Conservation (phyloP, 2,113 vertebrate species). For the Halcyon senegalensis region DNA sequence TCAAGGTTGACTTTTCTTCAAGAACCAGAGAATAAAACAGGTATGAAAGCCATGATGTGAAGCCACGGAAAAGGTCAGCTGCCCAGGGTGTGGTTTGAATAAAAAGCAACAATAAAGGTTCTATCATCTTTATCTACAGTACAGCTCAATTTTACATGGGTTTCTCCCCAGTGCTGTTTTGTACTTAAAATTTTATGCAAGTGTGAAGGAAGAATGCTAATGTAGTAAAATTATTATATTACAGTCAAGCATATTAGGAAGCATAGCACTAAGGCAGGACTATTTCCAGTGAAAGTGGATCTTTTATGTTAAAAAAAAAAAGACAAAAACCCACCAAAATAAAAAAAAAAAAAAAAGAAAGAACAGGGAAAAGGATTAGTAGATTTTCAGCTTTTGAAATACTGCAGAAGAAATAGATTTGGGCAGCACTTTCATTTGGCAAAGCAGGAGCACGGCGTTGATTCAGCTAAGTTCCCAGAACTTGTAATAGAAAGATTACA, state of each 20-base stretch:
- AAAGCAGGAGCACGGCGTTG: background rate
- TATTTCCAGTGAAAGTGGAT: background rate
- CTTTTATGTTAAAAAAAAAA: background rate
- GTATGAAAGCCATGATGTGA: background rate
- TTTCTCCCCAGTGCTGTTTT: background rate
- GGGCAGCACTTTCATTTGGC: background rate
- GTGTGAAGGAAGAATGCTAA: background rate
- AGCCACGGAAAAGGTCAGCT: background rate
- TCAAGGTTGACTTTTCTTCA: background rate
- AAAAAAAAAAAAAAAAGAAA: background rate
- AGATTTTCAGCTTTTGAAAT: background rate
- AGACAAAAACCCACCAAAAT: background rate
- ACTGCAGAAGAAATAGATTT: background rate
- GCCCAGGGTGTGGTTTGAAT: background rate
- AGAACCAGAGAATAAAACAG: background rate
- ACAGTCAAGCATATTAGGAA: background rate
- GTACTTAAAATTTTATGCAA: slow-evolving; percentile 6
- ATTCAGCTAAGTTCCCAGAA: background rate
- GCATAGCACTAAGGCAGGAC: background rate
- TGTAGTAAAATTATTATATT: slow-evolving; percentile 23
- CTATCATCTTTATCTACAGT: background rate
- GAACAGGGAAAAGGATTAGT: background rate
- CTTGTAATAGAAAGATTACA: background rate
- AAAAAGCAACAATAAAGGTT: background rate
- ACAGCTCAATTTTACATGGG: background rate